Percentiles rank a stretch among this genome's conserved stretches.
phyloP scores from a whole-genome alignment of 2,888 invertebrate genomes.

The Xestoiulus laeticollis region DNA sequence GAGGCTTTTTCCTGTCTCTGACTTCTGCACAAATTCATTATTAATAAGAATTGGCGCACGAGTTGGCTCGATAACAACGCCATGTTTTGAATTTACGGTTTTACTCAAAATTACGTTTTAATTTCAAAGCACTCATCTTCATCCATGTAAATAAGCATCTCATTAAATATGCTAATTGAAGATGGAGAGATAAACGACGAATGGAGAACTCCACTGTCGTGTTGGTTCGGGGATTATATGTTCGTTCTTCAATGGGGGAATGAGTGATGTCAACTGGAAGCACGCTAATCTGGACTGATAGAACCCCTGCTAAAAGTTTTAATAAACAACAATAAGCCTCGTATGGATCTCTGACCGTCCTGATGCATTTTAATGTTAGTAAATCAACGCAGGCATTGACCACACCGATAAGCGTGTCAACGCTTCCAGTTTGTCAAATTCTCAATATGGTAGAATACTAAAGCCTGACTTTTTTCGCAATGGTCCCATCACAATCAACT shows the following conservation, averaged over 20 bases:
- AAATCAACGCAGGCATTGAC: background rate
- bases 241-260: background rate
- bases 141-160: constrained; percentile 8
- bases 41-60: background rate
- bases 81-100: constrained; percentile 8
- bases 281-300: background rate
- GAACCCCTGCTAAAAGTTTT: background rate
- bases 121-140: background rate
- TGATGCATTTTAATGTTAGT: background rate
- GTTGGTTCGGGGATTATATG: background rate
- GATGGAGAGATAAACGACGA: background rate
- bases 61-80: background rate
- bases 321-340: background rate
- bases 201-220: background rate
- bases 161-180: constrained; percentile 19
- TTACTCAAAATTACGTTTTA: constrained; percentile 1
- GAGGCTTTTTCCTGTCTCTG: background rate
- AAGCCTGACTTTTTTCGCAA: too few relatives aligned
- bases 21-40: background rate
- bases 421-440: too few relatives aligned
- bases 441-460: too few relatives aligned
- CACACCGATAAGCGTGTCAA: too few relatives aligned
- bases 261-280: background rate
- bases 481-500: too few relatives aligned
- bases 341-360: background rate